A percentile compares a stretch with the other conserved stretches of the same genome.
Evolutionary conservation across 2,113 vertebrate genomes (phyloP).

Genomic region (Erythrocebus patas): DNA sequence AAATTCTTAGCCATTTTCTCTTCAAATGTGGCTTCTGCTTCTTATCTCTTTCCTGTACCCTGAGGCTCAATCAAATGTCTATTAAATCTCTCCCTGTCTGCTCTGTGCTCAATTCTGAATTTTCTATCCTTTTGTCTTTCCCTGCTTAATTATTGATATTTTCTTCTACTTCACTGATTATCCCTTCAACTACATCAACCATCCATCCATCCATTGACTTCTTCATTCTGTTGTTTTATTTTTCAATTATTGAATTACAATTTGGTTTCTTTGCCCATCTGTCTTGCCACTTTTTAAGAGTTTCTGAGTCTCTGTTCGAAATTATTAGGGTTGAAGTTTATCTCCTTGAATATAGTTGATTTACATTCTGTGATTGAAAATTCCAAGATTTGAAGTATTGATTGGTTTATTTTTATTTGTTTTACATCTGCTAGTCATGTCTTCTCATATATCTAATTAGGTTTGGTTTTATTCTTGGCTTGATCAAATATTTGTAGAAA

Average conservation of each 20-base stretch:
- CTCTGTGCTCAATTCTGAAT: neutral
- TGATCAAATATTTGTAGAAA: neutral
- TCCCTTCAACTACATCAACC: neutral
- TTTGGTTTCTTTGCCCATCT: neutral
- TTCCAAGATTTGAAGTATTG: neutral
- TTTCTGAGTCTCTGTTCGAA: neutral
- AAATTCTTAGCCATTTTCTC: neutral
- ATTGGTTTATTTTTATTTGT: neutral
- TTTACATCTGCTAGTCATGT: neutral
- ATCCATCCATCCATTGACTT: neutral
- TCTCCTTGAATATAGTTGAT: neutral
- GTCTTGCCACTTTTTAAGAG: neutral
- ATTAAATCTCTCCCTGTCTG: neutral
- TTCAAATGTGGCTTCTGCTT: neutral
- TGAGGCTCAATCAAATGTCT: neutral
- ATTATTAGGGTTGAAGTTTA: neutral
- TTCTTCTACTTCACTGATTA: constrained; percentile 11
- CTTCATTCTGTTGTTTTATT: neutral
- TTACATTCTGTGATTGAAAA: neutral
- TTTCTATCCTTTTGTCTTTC: neutral
- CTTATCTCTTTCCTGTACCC: neutral
- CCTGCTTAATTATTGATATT: neutral
- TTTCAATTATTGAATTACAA: neutral
- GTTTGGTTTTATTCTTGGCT: neutral
- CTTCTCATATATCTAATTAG: neutral